These are phyloP conservation scores for Pogonocichla stellata DNA, from an alignment of 2,113 vertebrate genomes.

Conservation along the genomic window DNA sequence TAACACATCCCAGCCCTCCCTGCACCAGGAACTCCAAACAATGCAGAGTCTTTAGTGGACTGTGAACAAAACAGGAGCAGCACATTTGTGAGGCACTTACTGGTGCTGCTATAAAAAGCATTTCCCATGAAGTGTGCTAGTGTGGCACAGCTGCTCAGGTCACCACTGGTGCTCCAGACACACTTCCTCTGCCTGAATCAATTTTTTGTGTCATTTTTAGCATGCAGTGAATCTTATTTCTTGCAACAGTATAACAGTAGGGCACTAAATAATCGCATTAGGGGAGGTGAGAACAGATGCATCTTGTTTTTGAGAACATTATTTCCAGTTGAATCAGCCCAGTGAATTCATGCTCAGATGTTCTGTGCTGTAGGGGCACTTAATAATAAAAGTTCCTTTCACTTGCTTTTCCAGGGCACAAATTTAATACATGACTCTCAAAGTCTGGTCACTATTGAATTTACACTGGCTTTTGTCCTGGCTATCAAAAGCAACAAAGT, in stretches of 20 bases:
- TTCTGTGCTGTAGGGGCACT: not conserved
- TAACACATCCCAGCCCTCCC: not conserved
- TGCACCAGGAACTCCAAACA: not conserved
- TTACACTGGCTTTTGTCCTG: not conserved
- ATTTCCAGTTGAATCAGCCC: not conserved
- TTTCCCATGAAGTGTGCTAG: not conserved
- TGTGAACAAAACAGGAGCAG: not conserved
- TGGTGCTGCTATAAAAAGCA: not conserved
- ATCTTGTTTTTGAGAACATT: slow-evolving; percentile 12
- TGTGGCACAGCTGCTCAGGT: not conserved
- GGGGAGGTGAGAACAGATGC: slow-evolving; percentile 15
- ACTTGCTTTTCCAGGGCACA: not conserved
- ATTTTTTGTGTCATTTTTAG: slow-evolving; percentile 15
- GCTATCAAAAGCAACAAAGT: not conserved
- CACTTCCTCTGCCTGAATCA: not conserved
- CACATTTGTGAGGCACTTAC: not conserved
- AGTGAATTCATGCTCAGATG: not conserved
- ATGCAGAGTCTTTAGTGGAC: accelerated
- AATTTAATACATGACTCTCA: not conserved
- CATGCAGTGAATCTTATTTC: not conserved
- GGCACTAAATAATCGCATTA: slow-evolving; percentile 46
- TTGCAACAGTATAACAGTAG: slow-evolving; percentile 3
- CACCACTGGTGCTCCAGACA: not conserved
- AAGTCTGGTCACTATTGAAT: not conserved
- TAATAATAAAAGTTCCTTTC: not conserved